Evolutionary conservation across 2,113 vertebrate species (phyloP), one percentile per base, ranked within the genome.

Genomic region (Pipra filicauda): DNA sequence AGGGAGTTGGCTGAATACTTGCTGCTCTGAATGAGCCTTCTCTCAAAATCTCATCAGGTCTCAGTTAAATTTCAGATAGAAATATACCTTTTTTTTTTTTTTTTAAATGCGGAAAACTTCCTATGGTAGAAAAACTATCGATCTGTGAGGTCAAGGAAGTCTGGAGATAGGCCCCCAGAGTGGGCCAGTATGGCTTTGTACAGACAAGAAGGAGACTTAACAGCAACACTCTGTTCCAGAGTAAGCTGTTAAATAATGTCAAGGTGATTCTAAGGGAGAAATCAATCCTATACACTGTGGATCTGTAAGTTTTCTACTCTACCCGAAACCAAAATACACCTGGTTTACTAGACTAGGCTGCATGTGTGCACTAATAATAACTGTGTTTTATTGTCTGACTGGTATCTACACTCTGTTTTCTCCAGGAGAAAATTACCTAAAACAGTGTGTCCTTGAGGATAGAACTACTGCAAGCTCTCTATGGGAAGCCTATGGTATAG

Each of bases 361-460:
- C 33, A 77, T 12, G 41, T 51, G 58, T 44, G 58, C 41, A n/a
- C 62, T 82, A 88, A 62, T 43, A 89, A 72, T 39, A 88, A 35
- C 67, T 49, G 12, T 81, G 67, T 67, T 95, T 84, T 77, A 39
- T 26, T 77, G 55, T 61, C 55, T 86, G 46, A 66, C 37, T 82
- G 91, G 44, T 70, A 87, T 65, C 61, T 72, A 46, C 52, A 22
- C 41, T 46, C 70, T 46, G n/a, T 58, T 78, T 89, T 61, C 89
- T 91, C 17, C 74, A 58, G 87, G 55, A 85, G 75, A 88, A 88
- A 95, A 95, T 75, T 86, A 81, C 73, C 88, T 83, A 55, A 94
- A 94, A 5, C 48, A 64, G 19, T 2, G 9, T 83, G 87, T 88
- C 91, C 91, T 96, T 92, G 84, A 96, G 51, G 78, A 96, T 55